These are phyloP conservation scores for Eremophila alpestris DNA, from an alignment of 2,797 vertebrate genomes.

Conservation along the genomic window DNA sequence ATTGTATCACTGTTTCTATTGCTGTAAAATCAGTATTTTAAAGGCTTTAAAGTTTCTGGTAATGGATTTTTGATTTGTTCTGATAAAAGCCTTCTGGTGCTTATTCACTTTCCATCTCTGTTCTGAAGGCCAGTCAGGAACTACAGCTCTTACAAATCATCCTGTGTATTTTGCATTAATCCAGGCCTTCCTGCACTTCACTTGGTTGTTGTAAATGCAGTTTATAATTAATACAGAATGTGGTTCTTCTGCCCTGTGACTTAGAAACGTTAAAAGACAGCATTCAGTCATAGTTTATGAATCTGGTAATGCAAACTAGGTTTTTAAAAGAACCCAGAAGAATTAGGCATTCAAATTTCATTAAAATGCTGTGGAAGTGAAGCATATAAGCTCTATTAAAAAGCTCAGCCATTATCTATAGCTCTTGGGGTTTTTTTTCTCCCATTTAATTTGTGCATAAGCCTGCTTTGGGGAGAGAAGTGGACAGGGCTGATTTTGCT, in stretches of 20 bases:
- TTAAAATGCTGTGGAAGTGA: slow-evolving; percentile 51
- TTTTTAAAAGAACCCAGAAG: slow-evolving; percentile 46
- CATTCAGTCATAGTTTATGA: slow-evolving; percentile 29
- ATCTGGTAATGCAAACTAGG: background rate
- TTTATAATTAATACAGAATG: slow-evolving; percentile 30
- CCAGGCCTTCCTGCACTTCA: background rate
- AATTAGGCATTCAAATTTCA: slow-evolving; percentile 38
- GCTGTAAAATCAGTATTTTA: background rate
- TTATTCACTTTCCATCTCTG: background rate
- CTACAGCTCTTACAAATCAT: background rate
- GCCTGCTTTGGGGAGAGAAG: background rate
- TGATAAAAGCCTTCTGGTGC: background rate
- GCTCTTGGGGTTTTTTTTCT: background rate
- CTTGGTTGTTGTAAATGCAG: background rate
- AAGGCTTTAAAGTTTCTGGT: background rate
- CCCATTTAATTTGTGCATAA: background rate
- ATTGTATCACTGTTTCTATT: background rate
- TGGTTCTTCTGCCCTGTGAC: slow-evolving; percentile 8
- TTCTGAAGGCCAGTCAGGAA: background rate
- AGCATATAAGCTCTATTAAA: slow-evolving; percentile 45
- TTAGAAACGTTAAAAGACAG: background rate
- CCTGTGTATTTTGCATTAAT: background rate
- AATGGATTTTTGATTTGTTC: slow-evolving; percentile 29
- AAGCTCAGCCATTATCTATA: slow-evolving; percentile 24
- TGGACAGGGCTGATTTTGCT: background rate